Base-by-base conservation (phyloP, 1,140 invertebrate genomes). In the Drosophila busckii region DNA sequence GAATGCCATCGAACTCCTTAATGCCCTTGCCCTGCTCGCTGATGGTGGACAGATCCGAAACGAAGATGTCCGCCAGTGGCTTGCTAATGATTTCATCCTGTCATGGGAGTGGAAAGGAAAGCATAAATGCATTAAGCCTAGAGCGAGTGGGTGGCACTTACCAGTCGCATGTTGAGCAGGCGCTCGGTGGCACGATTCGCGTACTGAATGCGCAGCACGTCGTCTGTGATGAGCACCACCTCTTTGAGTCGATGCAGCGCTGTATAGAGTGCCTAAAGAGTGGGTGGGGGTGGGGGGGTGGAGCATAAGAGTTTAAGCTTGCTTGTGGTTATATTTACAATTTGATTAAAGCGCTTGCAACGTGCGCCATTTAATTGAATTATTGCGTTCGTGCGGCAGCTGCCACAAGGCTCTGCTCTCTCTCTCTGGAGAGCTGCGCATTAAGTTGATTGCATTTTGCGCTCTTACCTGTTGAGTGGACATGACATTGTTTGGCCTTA, bases 211-310 rank as follows among this genome's bases (percentile, higher is more conserved):
- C 92, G 91, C 80, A 94, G 93, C 58, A 93, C 90, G 61, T 94
- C 91, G 86, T 96, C 94, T 17, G 95, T 97, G 32, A 98, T 93
- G 41, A 96, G 93, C 6, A 98, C 92, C 66, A 96, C 91, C 85
- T 97, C 96, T 45, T 91, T 90, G 65, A 94, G 94, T 67, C 93
- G 92, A 73, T 97, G 94, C 19, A 97, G 89, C 15, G 96, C 95
- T 10, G 93, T 91, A 52, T 96, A 93, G 1, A 97, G 89, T n/a
- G 94, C 93, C 67, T 93, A 22, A 4, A 8, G 6, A 26, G 7
- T 12, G n/a, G 23, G 3, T 31, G 8, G 20, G 15, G n/a, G 20
- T 1, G 19, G 0, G 19, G 12, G 6, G 12, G 40, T 37, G 7
- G 34, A 8, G 9, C 5, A 40, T 13, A 12, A 25, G 12, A 20